Base-by-base conservation (phyloP, 2,113 vertebrate species). In the Herpailurus yagouaroundi region DNA sequence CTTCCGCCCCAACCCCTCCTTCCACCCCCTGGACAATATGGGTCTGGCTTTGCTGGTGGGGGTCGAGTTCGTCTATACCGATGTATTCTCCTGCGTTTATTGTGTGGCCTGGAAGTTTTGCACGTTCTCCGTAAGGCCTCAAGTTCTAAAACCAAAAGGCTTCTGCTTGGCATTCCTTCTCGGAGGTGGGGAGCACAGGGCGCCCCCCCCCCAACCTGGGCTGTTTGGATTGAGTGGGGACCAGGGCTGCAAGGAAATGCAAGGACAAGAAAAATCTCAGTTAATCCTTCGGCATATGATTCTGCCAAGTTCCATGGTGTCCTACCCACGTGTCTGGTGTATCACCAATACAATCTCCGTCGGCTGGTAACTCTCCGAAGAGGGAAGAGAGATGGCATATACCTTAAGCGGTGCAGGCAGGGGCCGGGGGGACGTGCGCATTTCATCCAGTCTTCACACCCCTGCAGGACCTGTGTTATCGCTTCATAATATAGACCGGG, bases 341-440 rank as follows among this genome's bases (percentile, higher is more conserved):
- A 0, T 76, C 29, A 13, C 10, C 2, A 36, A 10, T 4, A 5
- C 11, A 27, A 13, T 15, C 2, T 5, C 41, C n/a, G 4, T 7
- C 19, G n/a, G 60, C 1, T 29, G 29, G 3, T 15, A 19, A 38
- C 45, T 45, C 60, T 52, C 25, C 36, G 19, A 81, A 18, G 25
- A 77, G 23, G 13, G 81, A 52, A 9, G 4, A 19, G 21, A 29
- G 33, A 52, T 0, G 19, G 21, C 3, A 1, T 4, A 33, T 0
- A 13, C 29, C 21, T 10, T 7, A 15, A 18, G 13, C 21, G 2
- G 4, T 2, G 3, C 11, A 18, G 50, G 29, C 31, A 36, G 2
- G 50, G 45, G 12, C 73, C 38, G 2, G 27, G 11, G 7, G 23
- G 4, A 1, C 33, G 5, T 66, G n/a, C 1, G 0, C 2, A 12